phyloP scores from a whole-genome alignment of 2,888 invertebrate species.

The Noctua comes region DNA sequence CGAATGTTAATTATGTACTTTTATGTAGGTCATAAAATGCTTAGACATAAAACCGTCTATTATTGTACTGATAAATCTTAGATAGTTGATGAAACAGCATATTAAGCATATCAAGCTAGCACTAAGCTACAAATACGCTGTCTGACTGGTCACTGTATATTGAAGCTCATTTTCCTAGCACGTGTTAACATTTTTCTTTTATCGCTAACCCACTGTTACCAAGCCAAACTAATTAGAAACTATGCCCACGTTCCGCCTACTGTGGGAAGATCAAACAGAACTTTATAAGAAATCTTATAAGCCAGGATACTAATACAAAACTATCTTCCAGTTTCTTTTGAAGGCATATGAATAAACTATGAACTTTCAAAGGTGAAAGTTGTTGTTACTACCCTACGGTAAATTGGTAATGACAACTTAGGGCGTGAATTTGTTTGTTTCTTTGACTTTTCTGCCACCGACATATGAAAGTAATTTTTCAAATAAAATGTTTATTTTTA shows the following conservation, averaged over 20 bases:
- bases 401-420: background rate
- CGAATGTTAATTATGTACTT: conserved; percentile 14
- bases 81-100: background rate
- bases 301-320: conserved; percentile 4
- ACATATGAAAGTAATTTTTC: background rate
- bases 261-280: conserved; percentile 13
- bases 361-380: background rate
- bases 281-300: conserved; percentile 28
- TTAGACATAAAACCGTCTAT: background rate
- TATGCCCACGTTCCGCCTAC: conserved; percentile 24
- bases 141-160: background rate
- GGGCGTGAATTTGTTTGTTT: background rate
- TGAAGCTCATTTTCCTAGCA: background rate
- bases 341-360: background rate
- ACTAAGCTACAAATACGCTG: background rate
- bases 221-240: conserved; percentile 38
- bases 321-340: conserved; percentile 2
- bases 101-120: too few relatives aligned
- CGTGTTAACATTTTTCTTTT: background rate
- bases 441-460: background rate
- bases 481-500: background rate
- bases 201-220: background rate
- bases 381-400: background rate
- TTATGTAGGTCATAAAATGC: conserved; percentile 35
- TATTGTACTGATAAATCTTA: background rate